Conservation (phyloP, 2,113 vertebrate genomes). For the Chrysochloris asiatica region DNA sequence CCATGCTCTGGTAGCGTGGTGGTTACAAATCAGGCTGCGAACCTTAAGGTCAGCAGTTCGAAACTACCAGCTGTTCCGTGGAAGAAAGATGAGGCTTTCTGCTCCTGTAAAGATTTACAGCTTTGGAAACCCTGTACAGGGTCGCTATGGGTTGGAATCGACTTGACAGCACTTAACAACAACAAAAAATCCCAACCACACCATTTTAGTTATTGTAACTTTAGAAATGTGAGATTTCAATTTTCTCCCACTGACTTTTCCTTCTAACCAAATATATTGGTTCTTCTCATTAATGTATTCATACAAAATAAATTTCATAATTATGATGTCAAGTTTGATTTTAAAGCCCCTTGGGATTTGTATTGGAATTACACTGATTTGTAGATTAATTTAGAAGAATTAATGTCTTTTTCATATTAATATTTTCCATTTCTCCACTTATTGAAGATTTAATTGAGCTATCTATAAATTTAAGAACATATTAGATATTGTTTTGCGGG, state of each 20-base stretch:
- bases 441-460: conserved; percentile 71
- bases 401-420: conserved; percentile 24
- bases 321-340: conserved; percentile 57
- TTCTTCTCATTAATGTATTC: conserved; percentile 48
- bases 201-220: conserved; percentile 28
- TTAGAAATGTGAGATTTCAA: not conserved
- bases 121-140: no score
- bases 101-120: no score
- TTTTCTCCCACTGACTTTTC: not conserved
- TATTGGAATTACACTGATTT: conserved; percentile 61
- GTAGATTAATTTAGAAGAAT: conserved; percentile 62
- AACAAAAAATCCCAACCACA: conserved; percentile 25
- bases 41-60: no score
- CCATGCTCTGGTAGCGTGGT: no score
- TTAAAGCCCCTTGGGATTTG: conserved; percentile 49
- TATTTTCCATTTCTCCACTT: conserved; percentile 29
- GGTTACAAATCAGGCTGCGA: no score
- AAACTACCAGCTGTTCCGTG: no score
- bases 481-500: conserved; percentile 49
- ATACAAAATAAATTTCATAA: conserved; percentile 53
- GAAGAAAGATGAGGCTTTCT: no score
- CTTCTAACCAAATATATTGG: not conserved
- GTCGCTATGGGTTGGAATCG: no score
- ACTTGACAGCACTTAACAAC: no score
- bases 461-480: conserved; percentile 57